These are phyloP conservation scores for Latrodectus geometricus DNA, from an alignment of 1,140 invertebrate species.

Conservation along the genomic window DNA sequence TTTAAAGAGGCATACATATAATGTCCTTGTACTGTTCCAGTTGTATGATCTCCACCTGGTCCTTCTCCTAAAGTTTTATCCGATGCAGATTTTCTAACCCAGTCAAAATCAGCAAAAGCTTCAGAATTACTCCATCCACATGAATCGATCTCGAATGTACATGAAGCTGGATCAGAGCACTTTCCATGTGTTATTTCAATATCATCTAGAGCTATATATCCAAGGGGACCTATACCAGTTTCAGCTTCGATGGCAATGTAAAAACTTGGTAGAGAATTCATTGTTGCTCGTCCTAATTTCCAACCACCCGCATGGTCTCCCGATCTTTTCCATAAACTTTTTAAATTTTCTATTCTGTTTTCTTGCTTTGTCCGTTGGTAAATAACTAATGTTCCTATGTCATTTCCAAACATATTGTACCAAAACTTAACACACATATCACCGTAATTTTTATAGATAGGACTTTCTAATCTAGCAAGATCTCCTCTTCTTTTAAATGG, in stretches of 20 bases:
- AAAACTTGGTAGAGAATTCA: slow-evolving; percentile 51
- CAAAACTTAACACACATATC: slow-evolving; percentile 66
- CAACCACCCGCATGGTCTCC: slow-evolving; percentile 51
- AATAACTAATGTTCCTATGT: slow-evolving; percentile 60
- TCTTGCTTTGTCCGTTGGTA: slow-evolving; percentile 59
- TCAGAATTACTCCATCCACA: slow-evolving; percentile 61
- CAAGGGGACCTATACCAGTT: slow-evolving; percentile 42
- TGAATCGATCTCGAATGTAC: slow-evolving; percentile 61
- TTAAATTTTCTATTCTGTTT: slow-evolving; percentile 43
- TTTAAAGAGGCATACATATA: slow-evolving; percentile 61
- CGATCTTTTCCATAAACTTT: slow-evolving; percentile 50
- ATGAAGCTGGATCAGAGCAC: slow-evolving; percentile 57
- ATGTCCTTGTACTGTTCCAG: slow-evolving; percentile 54
- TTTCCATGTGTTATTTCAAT: slow-evolving; percentile 55
- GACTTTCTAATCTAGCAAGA: slow-evolving; percentile 47
- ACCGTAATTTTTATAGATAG: slow-evolving; percentile 57
- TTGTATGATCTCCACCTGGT: slow-evolving; percentile 57
- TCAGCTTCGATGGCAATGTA: slow-evolving; percentile 57
- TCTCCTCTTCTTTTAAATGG: slow-evolving; percentile 39
- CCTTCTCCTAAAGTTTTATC: slow-evolving; percentile 55
- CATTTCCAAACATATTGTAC: slow-evolving; percentile 68
- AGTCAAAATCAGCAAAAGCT: slow-evolving; percentile 42
- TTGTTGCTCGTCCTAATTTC: slow-evolving; percentile 50
- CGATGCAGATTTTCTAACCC: slow-evolving; percentile 34
- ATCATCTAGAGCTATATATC: slow-evolving; percentile 63